Evolutionary conservation across 2,888 invertebrate genomes (phyloP).

Genomic region (Conops quadrifasciatus): DNA sequence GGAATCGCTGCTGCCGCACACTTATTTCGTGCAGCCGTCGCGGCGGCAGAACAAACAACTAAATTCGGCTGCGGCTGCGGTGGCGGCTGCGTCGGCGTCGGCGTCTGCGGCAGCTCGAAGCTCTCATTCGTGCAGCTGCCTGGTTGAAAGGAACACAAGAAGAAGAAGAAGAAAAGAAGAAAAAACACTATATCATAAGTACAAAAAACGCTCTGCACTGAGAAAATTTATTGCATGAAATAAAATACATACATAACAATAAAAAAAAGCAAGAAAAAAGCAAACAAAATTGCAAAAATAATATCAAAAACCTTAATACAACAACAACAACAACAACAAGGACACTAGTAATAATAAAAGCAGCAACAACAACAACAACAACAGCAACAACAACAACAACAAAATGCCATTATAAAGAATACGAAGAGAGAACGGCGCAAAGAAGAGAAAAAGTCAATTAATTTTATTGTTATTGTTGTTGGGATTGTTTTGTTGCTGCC

Average conservation of each 20-base stretch:
- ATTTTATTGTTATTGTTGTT: slow-evolving; percentile 12
- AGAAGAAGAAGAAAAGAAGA: background rate
- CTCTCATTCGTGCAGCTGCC: slow-evolving; percentile 21
- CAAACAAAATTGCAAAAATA: slow-evolving; percentile 8
- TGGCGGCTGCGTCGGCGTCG: background rate
- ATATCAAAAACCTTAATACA: slow-evolving; percentile 12
- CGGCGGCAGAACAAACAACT: slow-evolving; percentile 35
- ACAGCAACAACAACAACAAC: slow-evolving; percentile 20
- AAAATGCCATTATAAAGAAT: background rate
- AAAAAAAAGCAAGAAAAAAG: slow-evolving; percentile 2
- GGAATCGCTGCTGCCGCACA: too few relatives aligned
- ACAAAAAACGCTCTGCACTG: slow-evolving; percentile 39
- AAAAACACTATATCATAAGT: slow-evolving; percentile 13
- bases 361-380: slow-evolving; percentile 23
- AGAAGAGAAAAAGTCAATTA: slow-evolving; percentile 27
- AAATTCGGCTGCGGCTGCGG: slow-evolving; percentile 26
- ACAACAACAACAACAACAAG: slow-evolving; percentile 15
- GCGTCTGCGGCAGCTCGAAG: slow-evolving; percentile 6
- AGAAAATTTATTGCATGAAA: slow-evolving; percentile 42
- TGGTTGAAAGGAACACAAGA: background rate
- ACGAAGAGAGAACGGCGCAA: slow-evolving; percentile 8
- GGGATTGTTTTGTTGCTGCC: background rate
- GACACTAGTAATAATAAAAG: background rate
- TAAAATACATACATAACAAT: slow-evolving; percentile 13
- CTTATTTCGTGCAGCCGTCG: too few relatives aligned